A percentile compares a stretch with the other conserved stretches of the same genome.
phyloP scores from a whole-genome alignment of 1,140 invertebrate species.

The Lepidurus couesii region DNA sequence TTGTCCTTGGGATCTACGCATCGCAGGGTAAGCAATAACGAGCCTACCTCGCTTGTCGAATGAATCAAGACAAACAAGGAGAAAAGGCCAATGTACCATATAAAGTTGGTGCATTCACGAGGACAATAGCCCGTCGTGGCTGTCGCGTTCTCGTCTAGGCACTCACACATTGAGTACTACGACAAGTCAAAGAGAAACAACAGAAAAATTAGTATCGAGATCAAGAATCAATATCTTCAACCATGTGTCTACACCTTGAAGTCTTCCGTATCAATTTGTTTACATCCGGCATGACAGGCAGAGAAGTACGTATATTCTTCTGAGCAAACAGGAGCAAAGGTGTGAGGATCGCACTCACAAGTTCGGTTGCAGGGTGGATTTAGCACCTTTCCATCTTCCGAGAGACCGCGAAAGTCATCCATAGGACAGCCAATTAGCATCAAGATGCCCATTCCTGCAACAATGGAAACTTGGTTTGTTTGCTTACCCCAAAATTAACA shows the following conservation, averaged over 20 bases:
- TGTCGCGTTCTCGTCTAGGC: conserved; percentile 48
- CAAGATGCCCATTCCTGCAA: conserved; percentile 71
- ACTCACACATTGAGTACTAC: conserved; percentile 69
- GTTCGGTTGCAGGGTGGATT: conserved; percentile 58
- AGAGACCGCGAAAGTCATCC: conserved; percentile 68
- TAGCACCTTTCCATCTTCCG: conserved; percentile 45
- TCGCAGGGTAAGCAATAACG: conserved; percentile 79
- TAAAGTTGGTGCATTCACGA: conserved; percentile 69
- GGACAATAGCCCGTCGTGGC: conserved; percentile 69
- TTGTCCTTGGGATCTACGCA: conserved; percentile 88
- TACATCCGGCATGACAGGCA: conserved; percentile 82
- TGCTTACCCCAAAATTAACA: not conserved
- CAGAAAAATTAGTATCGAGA: not conserved
- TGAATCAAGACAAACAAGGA: conserved; percentile 84
- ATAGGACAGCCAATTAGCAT: conserved; percentile 86
- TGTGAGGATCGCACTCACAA: conserved; percentile 57
- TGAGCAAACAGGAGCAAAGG: conserved; percentile 75
- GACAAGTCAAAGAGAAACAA: conserved; percentile 33
- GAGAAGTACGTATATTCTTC: conserved; percentile 78
- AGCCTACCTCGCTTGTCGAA: conserved; percentile 84
- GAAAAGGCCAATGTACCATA: conserved; percentile 76
- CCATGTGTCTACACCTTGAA: conserved; percentile 41
- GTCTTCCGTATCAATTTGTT: conserved; percentile 38
- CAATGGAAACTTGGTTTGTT: not conserved
- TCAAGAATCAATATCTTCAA: not conserved